Conservation (phyloP, 1,140 invertebrate genomes). For the Lordiphosa clarofinis region DNA sequence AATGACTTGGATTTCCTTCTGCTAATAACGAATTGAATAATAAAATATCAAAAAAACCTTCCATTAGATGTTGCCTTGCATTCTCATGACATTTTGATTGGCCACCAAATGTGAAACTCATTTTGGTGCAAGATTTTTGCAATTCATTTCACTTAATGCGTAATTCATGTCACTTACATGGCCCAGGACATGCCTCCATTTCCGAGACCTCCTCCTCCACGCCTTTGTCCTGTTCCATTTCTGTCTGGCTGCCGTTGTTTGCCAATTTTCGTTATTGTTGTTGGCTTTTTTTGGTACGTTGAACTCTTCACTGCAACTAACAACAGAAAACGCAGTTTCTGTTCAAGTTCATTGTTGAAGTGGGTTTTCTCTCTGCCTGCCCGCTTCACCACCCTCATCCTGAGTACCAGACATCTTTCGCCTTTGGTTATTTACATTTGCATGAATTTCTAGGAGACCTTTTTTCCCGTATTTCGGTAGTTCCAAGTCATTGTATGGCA, state of each 20-base stretch:
- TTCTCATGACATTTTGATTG: slow-evolving; percentile 16
- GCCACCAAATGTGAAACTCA: background rate
- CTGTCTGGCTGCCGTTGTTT: slow-evolving; percentile 13
- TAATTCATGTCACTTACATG: slow-evolving; percentile 43
- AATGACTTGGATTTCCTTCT: too few species aligned
- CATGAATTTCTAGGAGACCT: slow-evolving; percentile 30
- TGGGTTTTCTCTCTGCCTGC: slow-evolving; percentile 1
- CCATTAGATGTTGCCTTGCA: background rate
- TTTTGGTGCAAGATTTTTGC: slow-evolving; percentile 22
- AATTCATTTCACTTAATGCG: slow-evolving; percentile 72
- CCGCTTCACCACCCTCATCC: slow-evolving; percentile 9
- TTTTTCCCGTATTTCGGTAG: slow-evolving; percentile 20
- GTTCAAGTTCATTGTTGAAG: slow-evolving; percentile 36
- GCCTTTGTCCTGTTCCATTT: slow-evolving; percentile 29
- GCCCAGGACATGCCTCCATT: slow-evolving; percentile 15
- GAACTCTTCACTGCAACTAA: slow-evolving; percentile 11
- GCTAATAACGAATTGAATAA: too few species aligned
- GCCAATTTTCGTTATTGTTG: slow-evolving; percentile 41
- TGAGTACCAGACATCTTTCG: slow-evolving; percentile 19
- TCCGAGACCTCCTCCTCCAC: background rate
- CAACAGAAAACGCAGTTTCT: slow-evolving; percentile 20
- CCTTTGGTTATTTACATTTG: slow-evolving; percentile 43
- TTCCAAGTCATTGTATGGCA: slow-evolving; percentile 48
- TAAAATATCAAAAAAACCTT: too few species aligned
- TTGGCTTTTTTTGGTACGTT: slow-evolving; percentile 31